Evolutionary conservation across 1,140 invertebrate species (phyloP).

Genomic region (Metopolophium dirhodum): DNA sequence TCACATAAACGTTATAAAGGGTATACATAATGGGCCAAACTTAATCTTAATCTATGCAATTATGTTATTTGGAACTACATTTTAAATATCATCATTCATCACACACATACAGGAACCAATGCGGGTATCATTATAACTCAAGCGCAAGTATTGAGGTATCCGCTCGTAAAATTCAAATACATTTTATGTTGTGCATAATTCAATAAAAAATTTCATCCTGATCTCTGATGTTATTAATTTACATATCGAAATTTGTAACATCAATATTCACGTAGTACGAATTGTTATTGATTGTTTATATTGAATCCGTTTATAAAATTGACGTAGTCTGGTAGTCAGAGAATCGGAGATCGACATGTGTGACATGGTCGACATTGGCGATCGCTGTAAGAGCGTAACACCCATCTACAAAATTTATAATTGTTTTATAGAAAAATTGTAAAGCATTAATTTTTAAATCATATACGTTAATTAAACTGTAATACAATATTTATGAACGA

Average conservation of each 20-base stretch:
- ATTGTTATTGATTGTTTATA: not conserved
- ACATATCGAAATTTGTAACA: not conserved
- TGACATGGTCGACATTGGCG: not conserved
- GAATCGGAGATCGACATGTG: not conserved
- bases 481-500: too few relatives aligned
- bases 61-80: not conserved
- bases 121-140: not conserved
- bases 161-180: not conserved
- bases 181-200: not conserved
- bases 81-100: constrained; percentile 13
- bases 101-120: not conserved
- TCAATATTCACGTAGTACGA: not conserved
- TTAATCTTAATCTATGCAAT: constrained; percentile 7
- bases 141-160: not conserved
- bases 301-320: too few relatives aligned
- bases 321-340: too few relatives aligned
- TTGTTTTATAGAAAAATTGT: too few relatives aligned
- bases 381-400: too few relatives aligned
- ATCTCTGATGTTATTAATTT: not conserved
- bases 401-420: too few relatives aligned
- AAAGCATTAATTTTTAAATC: too few relatives aligned
- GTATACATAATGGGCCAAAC: not conserved
- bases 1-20: constrained; percentile 19
- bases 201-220: not conserved
- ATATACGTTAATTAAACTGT: too few relatives aligned